Percentiles rank a stretch among this genome's conserved stretches.
These are phyloP conservation scores for Bacillus rossius DNA, from an alignment of 1,140 invertebrate species.

Conservation along the genomic window DNA sequence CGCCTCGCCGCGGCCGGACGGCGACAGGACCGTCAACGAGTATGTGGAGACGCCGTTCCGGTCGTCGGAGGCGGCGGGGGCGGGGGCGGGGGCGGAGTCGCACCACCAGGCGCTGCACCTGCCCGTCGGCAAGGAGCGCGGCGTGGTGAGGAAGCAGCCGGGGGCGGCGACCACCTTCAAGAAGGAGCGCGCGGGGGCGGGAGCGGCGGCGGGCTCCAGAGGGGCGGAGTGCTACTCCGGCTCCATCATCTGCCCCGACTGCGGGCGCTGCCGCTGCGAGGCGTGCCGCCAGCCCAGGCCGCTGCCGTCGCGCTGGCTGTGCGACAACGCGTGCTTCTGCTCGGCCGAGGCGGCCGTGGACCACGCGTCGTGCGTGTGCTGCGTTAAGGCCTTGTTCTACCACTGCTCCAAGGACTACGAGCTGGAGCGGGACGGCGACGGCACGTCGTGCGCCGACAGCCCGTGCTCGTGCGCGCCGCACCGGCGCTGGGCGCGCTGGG, in stretches of 20 bases:
- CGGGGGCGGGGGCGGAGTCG: constrained; percentile 10
- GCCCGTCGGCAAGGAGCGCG: constrained; percentile 29
- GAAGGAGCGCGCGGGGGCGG: constrained; percentile 19
- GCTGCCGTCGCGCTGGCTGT: constrained; percentile 82
- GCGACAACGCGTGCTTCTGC: constrained; percentile 78
- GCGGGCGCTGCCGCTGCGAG: constrained; percentile 80
- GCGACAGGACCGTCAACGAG: constrained; percentile 70
- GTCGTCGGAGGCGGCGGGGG: constrained; percentile 26
- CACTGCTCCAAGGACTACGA: constrained; percentile 74
- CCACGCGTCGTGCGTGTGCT: constrained; percentile 87
- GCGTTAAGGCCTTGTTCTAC: constrained; percentile 88
- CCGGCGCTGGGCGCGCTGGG: constrained; percentile 67
- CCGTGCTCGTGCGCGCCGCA: constrained; percentile 78
- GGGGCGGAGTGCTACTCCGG: constrained; percentile 31
- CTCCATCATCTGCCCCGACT: constrained; percentile 78
- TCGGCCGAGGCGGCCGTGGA: constrained; percentile 82
- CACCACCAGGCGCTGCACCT: constrained; percentile 22
- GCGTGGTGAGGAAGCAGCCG: constrained; percentile 23
- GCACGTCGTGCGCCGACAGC: constrained; percentile 68
- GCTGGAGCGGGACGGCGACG: constrained; percentile 57
- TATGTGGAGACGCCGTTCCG: constrained; percentile 78
- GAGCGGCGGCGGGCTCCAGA: constrained; percentile 8
- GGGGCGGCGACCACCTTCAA: constrained; percentile 25
- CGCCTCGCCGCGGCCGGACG: constrained; percentile 66
- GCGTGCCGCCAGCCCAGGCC: constrained; percentile 77